Conservation (phyloP, 2,797 vertebrate species). For the Eulemur rubriventer region DNA sequence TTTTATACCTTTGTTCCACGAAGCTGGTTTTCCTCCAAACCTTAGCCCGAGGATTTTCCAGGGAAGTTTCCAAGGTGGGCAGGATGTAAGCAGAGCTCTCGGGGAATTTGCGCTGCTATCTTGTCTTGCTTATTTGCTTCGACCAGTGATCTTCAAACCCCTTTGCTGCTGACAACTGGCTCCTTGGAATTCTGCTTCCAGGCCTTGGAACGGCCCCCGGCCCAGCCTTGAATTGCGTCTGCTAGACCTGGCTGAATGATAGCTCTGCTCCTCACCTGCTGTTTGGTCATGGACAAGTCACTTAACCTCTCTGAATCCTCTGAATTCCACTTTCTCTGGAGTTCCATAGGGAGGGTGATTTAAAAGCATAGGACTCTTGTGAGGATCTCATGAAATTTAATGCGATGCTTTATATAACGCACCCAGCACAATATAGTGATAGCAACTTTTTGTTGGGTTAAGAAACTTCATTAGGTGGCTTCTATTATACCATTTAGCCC, state of each 20-base stretch:
- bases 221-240: neutral
- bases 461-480: neutral
- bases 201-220: neutral
- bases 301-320: neutral
- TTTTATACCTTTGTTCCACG: conserved; percentile 38
- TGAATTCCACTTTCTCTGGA: neutral
- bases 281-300: neutral
- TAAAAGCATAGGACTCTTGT: neutral
- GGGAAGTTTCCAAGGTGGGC: conserved; percentile 48
- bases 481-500: neutral
- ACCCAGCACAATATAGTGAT: fast-evolving
- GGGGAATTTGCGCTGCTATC: neutral
- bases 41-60: conserved; percentile 38
- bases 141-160: neutral
- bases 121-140: neutral
- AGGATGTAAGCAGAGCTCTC: neutral
- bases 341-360: neutral
- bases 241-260: neutral
- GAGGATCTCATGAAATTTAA: neutral
- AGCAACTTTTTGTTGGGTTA: neutral
- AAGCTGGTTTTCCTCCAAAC: conserved; percentile 19
- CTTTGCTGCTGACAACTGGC: neutral
- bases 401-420: neutral
- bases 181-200: neutral
- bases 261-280: neutral